Base-by-base conservation (phyloP, 2,888 invertebrate genomes). In the Punctoribates punctum region DNA sequence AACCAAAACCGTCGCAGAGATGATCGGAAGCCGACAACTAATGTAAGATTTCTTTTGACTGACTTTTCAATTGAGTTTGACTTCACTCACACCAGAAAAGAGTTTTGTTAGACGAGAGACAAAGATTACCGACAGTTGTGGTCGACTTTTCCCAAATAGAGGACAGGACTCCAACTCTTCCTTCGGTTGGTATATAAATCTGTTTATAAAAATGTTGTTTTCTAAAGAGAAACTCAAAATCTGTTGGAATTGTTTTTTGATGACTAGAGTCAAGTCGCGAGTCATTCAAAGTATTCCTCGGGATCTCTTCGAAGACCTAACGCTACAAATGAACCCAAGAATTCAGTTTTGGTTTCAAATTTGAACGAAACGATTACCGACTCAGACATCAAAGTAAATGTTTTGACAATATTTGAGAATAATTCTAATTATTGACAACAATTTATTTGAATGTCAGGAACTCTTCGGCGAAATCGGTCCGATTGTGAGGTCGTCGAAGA, bases 391-490 rank as follows among this genome's bases (percentile, higher is more conserved):
- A 54, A 72, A 34, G 46, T 72, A 27, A 13, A 4, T 48, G 15
- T 48, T 15, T 20, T 67, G 3, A 67, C 17, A 60, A 60, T 60
- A 25, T 11, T 60, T 23, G 23, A 11, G 9, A 15, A 46, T 46
- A 46, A 11, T 15, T 11, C 15, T 15, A 15, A 54, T n/a, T 54
- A 54, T 15, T 13, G 20, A 15, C 17, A n/a, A 23, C 5, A 20
- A 20, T 60, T 23, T 23, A 29, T 65, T 65, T 25, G 15, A 29
- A 29, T 65, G 1, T 23, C 42, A 23, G 62, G 75, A 75, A 29
- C 54, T 75, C 6, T 75, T 73, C 23, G 73, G 75, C 3, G 73
- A 75, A 46, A 73, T 75, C 72, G 75, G 75, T n/a, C 29, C 20
- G 46, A 11, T 75, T 8, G 25, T 54, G 13, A n/a, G 25, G 17